These are phyloP conservation scores for Avahi laniger DNA, from an alignment of 2,797 vertebrate species.

Conservation along the genomic window DNA sequence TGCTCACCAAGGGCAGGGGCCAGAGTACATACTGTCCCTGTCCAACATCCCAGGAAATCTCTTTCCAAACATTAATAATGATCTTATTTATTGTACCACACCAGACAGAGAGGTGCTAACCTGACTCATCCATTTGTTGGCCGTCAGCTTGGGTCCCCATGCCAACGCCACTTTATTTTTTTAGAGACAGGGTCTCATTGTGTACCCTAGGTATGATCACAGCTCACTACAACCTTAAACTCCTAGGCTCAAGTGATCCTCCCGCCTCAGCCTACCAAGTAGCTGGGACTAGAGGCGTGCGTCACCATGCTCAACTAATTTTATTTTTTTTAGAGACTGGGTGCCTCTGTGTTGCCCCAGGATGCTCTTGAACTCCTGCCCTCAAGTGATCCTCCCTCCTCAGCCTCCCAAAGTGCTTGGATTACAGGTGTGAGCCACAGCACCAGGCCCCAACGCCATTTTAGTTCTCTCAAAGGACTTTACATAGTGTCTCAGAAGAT, in stretches of 20 bases:
- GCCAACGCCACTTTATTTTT: neutral
- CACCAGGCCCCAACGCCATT: neutral
- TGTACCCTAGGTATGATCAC: neutral
- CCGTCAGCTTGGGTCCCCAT: neutral
- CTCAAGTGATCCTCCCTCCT: neutral
- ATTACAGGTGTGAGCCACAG: neutral
- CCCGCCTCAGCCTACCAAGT: neutral
- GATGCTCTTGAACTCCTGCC: neutral
- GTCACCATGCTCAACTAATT: neutral
- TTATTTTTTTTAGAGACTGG: neutral
- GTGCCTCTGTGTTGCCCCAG: neutral
- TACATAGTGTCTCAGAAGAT: neutral
- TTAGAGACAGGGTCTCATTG: neutral
- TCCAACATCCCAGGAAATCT: neutral
- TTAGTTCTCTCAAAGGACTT: neutral
- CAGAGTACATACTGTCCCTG: neutral
- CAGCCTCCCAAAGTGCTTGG: neutral
- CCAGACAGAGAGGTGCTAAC: neutral
- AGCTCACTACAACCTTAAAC: neutral
- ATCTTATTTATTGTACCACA: neutral
- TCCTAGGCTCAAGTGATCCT: neutral
- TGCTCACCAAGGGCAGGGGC: neutral
- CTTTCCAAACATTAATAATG: neutral
- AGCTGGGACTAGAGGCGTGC: neutral
- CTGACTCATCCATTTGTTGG: neutral